Evolutionary conservation across 2,888 invertebrate genomes (phyloP).

Genomic region (Heliconius hortense): DNA sequence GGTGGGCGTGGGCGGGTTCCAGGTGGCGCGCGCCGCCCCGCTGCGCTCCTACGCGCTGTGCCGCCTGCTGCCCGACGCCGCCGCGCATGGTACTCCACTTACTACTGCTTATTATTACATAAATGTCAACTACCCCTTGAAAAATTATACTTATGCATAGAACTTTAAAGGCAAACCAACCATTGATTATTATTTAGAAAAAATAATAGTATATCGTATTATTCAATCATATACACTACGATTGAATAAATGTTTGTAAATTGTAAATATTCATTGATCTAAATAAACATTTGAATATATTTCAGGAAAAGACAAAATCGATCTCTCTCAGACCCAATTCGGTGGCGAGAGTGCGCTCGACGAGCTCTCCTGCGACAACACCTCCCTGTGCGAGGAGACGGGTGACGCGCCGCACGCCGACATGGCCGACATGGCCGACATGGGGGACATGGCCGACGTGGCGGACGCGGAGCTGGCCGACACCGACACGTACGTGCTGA

Average conservation of each 20-base stretch:
- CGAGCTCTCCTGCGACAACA: slow-evolving; percentile 53
- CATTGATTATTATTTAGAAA: background rate
- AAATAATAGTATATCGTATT: no score
- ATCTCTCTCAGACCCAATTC: slow-evolving; percentile 52
- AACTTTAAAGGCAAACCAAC: no score
- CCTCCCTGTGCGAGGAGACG: slow-evolving; percentile 56
- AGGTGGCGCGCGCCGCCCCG: slow-evolving; percentile 64
- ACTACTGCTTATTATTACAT: background rate
- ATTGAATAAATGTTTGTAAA: background rate
- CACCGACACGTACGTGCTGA: slow-evolving; percentile 72
- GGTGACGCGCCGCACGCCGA: slow-evolving; percentile 43
- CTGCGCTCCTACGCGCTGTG: slow-evolving; percentile 68
- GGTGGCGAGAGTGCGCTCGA: slow-evolving; percentile 48
- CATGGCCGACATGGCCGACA: slow-evolving; percentile 46
- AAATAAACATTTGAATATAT: background rate
- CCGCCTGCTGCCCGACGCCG: slow-evolving; percentile 57
- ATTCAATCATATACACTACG: background rate
- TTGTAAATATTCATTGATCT: background rate
- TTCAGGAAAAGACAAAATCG: slow-evolving; percentile 62
- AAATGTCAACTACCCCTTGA: background rate
- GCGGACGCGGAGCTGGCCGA: slow-evolving; percentile 49
- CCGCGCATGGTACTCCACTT: slow-evolving; percentile 22
- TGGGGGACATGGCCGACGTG: slow-evolving; percentile 45
- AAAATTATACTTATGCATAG: no score
- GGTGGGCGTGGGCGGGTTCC: slow-evolving; percentile 54